Evolutionary conservation across 2,888 invertebrate genomes (phyloP), one percentile per base, ranked within the genome.

Genomic region (Pseudolycoriella hygida): DNA sequence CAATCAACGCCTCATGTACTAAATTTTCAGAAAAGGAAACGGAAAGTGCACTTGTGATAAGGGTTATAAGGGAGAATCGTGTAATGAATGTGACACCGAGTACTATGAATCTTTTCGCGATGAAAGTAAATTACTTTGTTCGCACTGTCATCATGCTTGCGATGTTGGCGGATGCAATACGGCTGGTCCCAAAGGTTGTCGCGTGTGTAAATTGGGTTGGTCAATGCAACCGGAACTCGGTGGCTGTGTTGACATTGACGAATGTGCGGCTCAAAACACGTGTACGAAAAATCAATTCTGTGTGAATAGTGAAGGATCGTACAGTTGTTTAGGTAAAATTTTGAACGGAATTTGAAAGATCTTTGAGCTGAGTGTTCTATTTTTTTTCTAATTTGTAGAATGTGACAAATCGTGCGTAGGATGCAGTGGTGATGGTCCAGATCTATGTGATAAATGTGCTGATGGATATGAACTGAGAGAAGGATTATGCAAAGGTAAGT

Each of bases 391-490:
- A 17, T 45, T 52, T 64, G 51, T 62, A 34, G 76, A 72, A 43
- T 94, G 94, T 66, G 89, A 93, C 63, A 76, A 72, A 54, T 74
- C 90, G 0, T 94, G 93, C 59, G 66, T 73, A 41, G 80, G 81
- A 1, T 94, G 94, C 59, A 73, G 76, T 44, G 89, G 89, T 0
- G 88, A 88, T 62, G 93, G 93, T 0, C 87, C 90, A 0, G 90
- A 93, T 60, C 84, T 87, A 77, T 94, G 94, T 63, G 68, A 71
- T 25, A 70, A 75, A 56, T 94, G 94, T 69, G 80, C 82, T 0
- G 66, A 72, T 14, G 86, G 80, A 5, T 88, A 74, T 60, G 68
- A 70, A 10, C 69, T 77, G 50, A 74, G 77, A 51, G 80, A 83
- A 48, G 81, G 81, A 50, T 71, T 83, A 51, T 92, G 92, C 64